Evolutionary conservation across 2,797 vertebrate species (phyloP).

Genomic region (Enteromius paludinosus): DNA sequence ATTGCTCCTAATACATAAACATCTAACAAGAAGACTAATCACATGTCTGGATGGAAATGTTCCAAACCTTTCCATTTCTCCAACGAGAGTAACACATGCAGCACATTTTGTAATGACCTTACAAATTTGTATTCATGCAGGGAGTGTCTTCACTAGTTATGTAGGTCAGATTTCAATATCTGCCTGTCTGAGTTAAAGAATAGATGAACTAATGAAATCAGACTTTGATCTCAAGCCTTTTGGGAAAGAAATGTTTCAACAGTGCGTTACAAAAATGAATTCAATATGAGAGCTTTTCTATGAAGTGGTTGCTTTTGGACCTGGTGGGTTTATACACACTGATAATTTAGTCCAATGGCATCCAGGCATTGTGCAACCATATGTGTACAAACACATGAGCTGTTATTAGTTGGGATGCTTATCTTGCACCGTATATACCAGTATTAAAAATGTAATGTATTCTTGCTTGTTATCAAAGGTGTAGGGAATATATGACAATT

Average conservation of each 20-base stretch:
- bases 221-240: conserved; percentile 49
- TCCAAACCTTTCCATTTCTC: conserved; percentile 1
- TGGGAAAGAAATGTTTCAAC: conserved; percentile 23
- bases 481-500: neutral
- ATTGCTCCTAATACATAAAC: conserved; percentile 1
- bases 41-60: neutral
- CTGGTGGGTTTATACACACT: neutral
- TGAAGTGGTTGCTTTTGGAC: neutral
- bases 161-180: conserved; percentile 46
- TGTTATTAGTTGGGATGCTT: conserved; percentile 10
- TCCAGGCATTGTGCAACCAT: neutral
- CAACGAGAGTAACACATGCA: neutral
- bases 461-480: neutral
- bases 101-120: conserved; percentile 17
- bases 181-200: conserved; percentile 40
- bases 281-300: neutral
- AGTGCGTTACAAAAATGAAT: neutral
- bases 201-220: conserved; percentile 45
- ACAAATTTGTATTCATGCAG: conserved; percentile 24
- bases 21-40: neutral
- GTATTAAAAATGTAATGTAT: neutral
- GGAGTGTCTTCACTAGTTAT: conserved; percentile 38
- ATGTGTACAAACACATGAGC: neutral
- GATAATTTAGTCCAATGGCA: conserved; percentile 22
- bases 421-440: neutral